These are phyloP conservation scores for Enchytraeus crypticus DNA, from an alignment of 2,888 invertebrate genomes.

Conservation along the genomic window DNA sequence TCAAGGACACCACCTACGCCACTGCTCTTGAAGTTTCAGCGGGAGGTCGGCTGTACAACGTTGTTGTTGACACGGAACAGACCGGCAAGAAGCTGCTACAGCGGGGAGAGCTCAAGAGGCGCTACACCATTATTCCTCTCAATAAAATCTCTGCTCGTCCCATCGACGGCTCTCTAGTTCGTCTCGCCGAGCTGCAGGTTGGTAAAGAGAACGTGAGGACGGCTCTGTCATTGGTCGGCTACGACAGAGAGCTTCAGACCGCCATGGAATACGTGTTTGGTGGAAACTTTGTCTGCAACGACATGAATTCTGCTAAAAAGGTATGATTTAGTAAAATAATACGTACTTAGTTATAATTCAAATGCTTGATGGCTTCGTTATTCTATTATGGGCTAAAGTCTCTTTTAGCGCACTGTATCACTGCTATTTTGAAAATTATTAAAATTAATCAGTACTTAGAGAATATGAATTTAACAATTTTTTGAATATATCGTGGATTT, in stretches of 20 bases:
- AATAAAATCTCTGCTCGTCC: conserved; percentile 62
- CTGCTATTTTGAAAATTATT: no score
- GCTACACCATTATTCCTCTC: conserved; percentile 81
- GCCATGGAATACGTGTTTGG: conserved; percentile 88
- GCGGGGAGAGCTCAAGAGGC: conserved; percentile 66
- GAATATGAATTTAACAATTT: no score
- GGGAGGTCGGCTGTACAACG: conserved; percentile 63
- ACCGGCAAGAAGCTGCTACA: conserved; percentile 74
- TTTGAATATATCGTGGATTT: no score
- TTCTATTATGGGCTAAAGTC: no score
- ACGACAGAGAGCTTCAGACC: conserved; percentile 57
- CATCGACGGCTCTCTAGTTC: neutral
- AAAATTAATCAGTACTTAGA: no score
- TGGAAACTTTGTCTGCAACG: conserved; percentile 68
- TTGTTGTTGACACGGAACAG: conserved; percentile 76
- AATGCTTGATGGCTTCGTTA: no score
- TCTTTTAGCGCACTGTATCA: no score
- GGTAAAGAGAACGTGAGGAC: conserved; percentile 72
- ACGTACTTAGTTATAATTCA: neutral
- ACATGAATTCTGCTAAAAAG: conserved; percentile 69
- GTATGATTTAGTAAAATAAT: conserved; percentile 34
- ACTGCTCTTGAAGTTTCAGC: conserved; percentile 64
- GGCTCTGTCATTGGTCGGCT: conserved; percentile 71
- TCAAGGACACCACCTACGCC: conserved; percentile 62
- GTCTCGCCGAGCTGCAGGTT: conserved; percentile 50